These are phyloP conservation scores for Hydropotes inermis DNA, from an alignment of 2,113 vertebrate genomes.

Conservation along the genomic window DNA sequence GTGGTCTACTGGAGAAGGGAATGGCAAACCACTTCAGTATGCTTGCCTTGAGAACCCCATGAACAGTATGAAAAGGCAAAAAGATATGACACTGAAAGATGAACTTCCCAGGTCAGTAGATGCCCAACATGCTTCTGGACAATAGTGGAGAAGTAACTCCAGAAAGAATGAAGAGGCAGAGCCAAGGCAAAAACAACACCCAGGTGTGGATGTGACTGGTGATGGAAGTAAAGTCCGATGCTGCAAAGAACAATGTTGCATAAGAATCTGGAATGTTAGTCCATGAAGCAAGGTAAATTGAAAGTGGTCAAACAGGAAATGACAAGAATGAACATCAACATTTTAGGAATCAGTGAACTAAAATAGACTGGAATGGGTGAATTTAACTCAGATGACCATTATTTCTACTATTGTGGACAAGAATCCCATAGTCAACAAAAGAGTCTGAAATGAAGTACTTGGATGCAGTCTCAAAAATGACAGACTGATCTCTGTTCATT, in stretches of 20 bases:
- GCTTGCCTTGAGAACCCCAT: not conserved
- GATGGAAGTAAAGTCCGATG: not conserved
- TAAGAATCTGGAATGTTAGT: not conserved
- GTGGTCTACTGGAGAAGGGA: not conserved
- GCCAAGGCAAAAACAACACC: not conserved
- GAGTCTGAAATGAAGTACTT: not conserved
- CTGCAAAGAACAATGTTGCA: not conserved
- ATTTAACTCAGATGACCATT: not conserved
- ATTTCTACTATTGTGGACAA: not conserved
- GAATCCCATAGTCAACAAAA: not conserved
- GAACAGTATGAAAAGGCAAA: not conserved
- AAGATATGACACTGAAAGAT: not conserved
- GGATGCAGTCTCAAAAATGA: not conserved
- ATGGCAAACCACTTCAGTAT: not conserved
- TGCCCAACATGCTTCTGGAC: not conserved
- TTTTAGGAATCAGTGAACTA: not conserved
- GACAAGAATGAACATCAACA: not conserved
- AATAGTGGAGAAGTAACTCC: not conserved
- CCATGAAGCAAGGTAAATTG: not conserved
- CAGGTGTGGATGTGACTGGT: not conserved
- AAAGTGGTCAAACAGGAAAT: not conserved
- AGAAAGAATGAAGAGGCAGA: not conserved
- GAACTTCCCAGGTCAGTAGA: not conserved
- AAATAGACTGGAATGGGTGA: not conserved
- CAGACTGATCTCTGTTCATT: not conserved